Conservation (phyloP, 2,888 invertebrate species). For the Anagyrus pseudococci region DNA sequence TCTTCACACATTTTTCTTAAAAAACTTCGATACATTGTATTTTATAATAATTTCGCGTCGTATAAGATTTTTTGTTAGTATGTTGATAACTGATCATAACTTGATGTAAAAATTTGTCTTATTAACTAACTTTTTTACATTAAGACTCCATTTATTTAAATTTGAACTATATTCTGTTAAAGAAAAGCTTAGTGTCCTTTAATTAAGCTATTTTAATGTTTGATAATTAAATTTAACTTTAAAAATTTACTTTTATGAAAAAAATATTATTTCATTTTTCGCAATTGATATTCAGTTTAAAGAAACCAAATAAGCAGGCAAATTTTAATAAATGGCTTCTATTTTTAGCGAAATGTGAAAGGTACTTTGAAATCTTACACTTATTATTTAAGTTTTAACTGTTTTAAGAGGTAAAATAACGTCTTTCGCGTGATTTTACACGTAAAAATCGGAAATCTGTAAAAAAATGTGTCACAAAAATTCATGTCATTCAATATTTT, state of each 20-base stretch:
- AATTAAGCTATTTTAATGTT: neutral
- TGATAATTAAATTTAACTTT: neutral
- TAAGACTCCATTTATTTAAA: slow-evolving; percentile 34
- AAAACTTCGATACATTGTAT: too few relatives aligned
- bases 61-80: too few relatives aligned
- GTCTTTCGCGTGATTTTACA: neutral
- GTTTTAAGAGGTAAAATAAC: neutral
- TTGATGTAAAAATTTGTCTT: slow-evolving; percentile 30
- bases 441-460: neutral
- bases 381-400: neutral
- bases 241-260: too few relatives aligned
- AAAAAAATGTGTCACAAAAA: neutral
- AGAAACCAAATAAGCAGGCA: neutral
- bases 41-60: too few relatives aligned
- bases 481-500: neutral
- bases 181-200: neutral
- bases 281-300: neutral
- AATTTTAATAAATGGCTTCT: slow-evolving; percentile 34
- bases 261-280: too few relatives aligned
- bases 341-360: slow-evolving; percentile 15
- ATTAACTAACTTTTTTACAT: slow-evolving; percentile 18
- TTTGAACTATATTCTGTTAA: neutral
- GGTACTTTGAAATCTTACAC: slow-evolving; percentile 14
- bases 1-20: too few relatives aligned
- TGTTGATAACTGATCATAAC: slow-evolving; percentile 29